Evolutionary conservation across 2,113 vertebrate species (phyloP), one percentile per base, ranked within the genome.

Genomic region (Gadus chalcogrammus): DNA sequence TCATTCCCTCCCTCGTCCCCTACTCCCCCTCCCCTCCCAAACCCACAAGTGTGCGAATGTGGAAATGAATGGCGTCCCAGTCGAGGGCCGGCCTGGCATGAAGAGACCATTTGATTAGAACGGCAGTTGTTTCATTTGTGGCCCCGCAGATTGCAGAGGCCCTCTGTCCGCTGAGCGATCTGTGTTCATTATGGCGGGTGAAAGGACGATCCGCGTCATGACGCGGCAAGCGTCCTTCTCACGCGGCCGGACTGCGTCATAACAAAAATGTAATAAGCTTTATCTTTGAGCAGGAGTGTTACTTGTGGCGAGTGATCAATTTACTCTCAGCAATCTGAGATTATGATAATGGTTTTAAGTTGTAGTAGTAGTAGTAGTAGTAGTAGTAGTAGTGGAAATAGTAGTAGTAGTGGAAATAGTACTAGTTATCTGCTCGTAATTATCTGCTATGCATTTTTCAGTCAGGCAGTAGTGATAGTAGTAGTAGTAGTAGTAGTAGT

Each of bases 81-180:
- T 93, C 90, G 93, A 92, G 82, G 85, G 85, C 85, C 89, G 80
- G 72, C 86, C 85, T 91, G 90, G 84, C 88, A 92, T 90, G 82
- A 91, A 86, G 88, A 87, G 90, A 87, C 85, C 87, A 90, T 92
- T 92, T 91, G 90, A 92, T 92, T 92, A 92, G 87, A 90, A 84
- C 87, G 86, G 88, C 89, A 90, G 90, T 91, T 92, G 91, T 91
- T 91, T 92, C 88, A 93, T 92, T 92, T 92, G 90, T 89, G 84
- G 86, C 78, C 74, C 87, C 90, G 89, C 89, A 91, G 91, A 92
- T 90, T 92, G 92, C 89, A 81, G 83, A 82, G 88, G 88, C 83
- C 88, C 86, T 91, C 91, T 90, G 91, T 91, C 87, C 83, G 84
- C 82, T 86, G 84, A 81, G 84, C 89, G 89, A 91, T 92, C 90